A percentile compares a stretch with the other conserved stretches of the same genome.
These are phyloP conservation scores for Thumatha senex DNA, from an alignment of 2,888 invertebrate species.

Conservation along the genomic window DNA sequence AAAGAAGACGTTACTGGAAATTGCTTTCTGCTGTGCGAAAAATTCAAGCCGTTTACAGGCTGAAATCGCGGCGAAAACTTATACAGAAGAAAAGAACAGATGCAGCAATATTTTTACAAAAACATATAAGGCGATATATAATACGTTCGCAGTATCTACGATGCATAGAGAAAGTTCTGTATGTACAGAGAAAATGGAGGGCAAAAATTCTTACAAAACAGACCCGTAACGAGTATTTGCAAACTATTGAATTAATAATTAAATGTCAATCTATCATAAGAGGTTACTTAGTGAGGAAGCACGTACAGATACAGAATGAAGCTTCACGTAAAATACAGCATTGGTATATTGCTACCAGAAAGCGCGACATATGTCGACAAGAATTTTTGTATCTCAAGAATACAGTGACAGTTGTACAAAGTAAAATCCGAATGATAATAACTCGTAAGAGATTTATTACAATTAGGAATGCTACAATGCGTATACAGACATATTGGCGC, in stretches of 20 bases:
- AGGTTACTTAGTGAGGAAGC: constrained; percentile 1
- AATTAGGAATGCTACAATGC: constrained; percentile 45
- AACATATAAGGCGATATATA: constrained; percentile 60
- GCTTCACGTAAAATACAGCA: constrained; percentile 63
- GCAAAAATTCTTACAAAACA: constrained; percentile 62
- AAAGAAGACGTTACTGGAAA: constrained; percentile 52
- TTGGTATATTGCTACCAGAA: constrained; percentile 58
- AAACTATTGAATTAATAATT: constrained; percentile 52
- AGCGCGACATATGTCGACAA: constrained; percentile 47
- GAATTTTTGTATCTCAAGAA: constrained; percentile 50
- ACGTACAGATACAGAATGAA: constrained; percentile 49
- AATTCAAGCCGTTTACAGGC: constrained; percentile 68
- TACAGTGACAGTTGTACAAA: constrained; percentile 59
- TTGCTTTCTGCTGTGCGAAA: constrained; percentile 47
- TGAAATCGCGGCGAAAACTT: constrained; percentile 44
- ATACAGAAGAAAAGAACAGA: constrained; percentile 56
- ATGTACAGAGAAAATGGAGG: constrained; percentile 70
- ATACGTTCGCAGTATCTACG: constrained; percentile 49
- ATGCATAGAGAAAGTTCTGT: constrained; percentile 50
- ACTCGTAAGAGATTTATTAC: constrained; percentile 45
- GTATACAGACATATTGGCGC: constrained; percentile 68
- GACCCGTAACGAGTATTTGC: constrained; percentile 56
- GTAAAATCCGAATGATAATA: constrained; percentile 59
- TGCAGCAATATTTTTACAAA: constrained; percentile 64
- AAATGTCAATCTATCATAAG: constrained; percentile 54